These are phyloP conservation scores for honey bee (Apis mellifera) DNA, from an alignment of 1,140 invertebrate genomes.

Conservation along the genomic window Amel_HAv3.1 CM009943.2:4930501-4931000, in stretches of 20 bases:
- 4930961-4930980: no score
- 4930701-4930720: background rate
- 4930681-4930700: background rate
- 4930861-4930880: no score
- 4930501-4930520: conserved; percentile 33
- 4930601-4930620: no score
- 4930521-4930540: background rate
- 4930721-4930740: conserved; percentile 8
- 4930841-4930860: no score
- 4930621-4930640: no score
- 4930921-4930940: no score
- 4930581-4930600: no score
- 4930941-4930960: no score
- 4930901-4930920: background rate
- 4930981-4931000: no score
- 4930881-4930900: background rate
- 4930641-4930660: background rate
- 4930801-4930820: background rate
- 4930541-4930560: background rate
- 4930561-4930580: no score
- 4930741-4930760: conserved; percentile 28
- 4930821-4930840: background rate
- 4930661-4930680: background rate
- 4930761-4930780: conserved; percentile 21
- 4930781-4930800: conserved; percentile 4